Conservation (phyloP, 2,797 vertebrate species). For the Aselliscus stoliczkanus region DNA sequence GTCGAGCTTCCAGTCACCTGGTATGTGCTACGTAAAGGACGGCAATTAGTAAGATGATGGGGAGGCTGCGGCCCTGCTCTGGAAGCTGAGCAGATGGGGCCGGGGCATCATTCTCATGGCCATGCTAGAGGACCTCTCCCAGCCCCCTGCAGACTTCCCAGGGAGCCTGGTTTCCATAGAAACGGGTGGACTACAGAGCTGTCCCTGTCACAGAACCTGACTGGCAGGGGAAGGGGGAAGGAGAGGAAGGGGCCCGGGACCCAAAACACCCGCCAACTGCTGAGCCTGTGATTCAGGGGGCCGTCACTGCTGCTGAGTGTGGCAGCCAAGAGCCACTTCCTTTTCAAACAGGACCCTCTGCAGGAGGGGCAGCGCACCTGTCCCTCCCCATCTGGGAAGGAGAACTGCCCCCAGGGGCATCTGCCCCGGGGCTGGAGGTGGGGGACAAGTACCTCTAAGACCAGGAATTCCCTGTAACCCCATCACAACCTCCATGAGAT, state of each 20-base stretch:
- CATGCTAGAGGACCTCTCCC: neutral
- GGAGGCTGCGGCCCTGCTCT: neutral
- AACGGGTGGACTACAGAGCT: neutral
- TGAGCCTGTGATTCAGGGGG: neutral
- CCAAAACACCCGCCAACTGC: neutral
- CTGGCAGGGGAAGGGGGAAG: accelerated
- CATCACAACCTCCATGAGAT: neutral
- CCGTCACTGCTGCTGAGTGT: neutral
- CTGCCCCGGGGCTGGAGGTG: neutral
- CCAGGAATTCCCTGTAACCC: neutral
- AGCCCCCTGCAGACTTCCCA: neutral
- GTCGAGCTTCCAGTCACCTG: neutral
- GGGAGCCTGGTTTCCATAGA: conserved; percentile 65
- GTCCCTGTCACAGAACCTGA: neutral
- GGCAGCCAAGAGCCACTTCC: neutral
- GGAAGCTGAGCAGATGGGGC: neutral
- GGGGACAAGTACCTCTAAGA: neutral
- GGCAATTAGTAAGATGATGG: accelerated
- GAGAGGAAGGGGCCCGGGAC: neutral
- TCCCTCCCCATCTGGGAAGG: neutral
- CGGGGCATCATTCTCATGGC: neutral
- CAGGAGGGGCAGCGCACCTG: neutral
- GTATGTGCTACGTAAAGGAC: neutral
- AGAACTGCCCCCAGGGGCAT: neutral
- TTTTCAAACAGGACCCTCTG: neutral